Percentiles rank a stretch among this genome's conserved stretches.
phyloP scores from a whole-genome alignment of 2,888 invertebrate genomes.

The Microctonus hyperodae region DNA sequence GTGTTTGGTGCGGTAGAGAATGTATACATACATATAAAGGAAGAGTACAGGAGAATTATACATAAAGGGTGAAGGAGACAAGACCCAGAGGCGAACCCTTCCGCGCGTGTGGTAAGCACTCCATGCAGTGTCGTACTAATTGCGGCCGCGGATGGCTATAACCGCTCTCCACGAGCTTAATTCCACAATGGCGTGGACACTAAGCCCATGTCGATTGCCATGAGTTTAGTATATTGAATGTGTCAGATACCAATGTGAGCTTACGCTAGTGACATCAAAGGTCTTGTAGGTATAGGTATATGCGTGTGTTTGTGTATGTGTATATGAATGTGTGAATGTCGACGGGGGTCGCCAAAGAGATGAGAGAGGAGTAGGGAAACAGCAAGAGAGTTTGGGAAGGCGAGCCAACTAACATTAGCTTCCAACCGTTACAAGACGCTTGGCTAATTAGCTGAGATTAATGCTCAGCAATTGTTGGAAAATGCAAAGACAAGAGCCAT shows the following conservation, averaged over 20 bases:
- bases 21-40: constrained; percentile 12
- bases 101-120: constrained; percentile 48
- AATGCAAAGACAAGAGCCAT: constrained; percentile 22
- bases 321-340: no score
- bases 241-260: constrained; percentile 19
- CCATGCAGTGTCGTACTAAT: constrained; percentile 61
- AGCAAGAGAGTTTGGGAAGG: constrained; percentile 42
- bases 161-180: constrained; percentile 58
- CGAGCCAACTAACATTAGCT: constrained; percentile 43
- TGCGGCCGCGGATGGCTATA: constrained; percentile 61
- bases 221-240: not conserved
- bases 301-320: not conserved
- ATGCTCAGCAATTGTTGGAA: constrained; percentile 57
- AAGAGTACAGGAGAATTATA: constrained; percentile 9
- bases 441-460: constrained; percentile 57
- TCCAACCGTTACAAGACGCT: constrained; percentile 50
- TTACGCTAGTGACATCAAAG: constrained; percentile 53
- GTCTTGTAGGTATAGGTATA: constrained; percentile 34
- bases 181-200: constrained; percentile 53
- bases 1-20: not conserved
- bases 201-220: constrained; percentile 6
- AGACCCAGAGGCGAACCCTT: constrained; percentile 43
- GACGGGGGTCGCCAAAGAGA: constrained; percentile 4
- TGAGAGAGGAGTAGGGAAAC: constrained; percentile 24
- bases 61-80: constrained; percentile 21